These are phyloP conservation scores for Acrocephalus scirpaceus DNA, from an alignment of 2,797 vertebrate species.

Conservation along the genomic window DNA sequence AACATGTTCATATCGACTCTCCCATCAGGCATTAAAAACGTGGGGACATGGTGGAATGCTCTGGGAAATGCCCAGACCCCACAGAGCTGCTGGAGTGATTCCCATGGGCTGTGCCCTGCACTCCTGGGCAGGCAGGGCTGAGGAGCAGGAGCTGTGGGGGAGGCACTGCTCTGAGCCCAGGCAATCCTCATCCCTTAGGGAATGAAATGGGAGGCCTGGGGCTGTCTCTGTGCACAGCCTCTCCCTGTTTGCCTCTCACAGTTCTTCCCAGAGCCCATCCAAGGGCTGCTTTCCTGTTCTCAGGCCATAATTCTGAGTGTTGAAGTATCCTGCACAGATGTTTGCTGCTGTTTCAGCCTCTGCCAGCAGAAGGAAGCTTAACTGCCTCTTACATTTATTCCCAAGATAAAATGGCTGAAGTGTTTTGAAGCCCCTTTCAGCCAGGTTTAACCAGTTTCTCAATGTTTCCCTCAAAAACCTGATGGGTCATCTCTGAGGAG, in stretches of 20 bases:
- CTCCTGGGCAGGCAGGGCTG: background rate
- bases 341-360: background rate
- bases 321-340: background rate
- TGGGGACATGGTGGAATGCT: background rate
- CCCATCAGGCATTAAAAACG: fast-evolving
- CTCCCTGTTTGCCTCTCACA: background rate
- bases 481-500: background rate
- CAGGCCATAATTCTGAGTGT: background rate
- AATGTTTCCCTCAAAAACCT: background rate
- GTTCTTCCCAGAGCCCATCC: background rate
- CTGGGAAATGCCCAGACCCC: background rate
- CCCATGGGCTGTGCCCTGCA: background rate
- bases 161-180: background rate
- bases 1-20: background rate
- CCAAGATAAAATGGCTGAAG: background rate
- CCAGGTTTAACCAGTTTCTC: background rate
- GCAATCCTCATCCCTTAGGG: background rate
- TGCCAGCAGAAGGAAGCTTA: background rate
- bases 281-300: background rate
- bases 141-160: background rate
- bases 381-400: background rate
- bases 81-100: background rate
- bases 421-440: background rate
- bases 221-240: background rate
- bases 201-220: background rate